phyloP scores from a whole-genome alignment of 2,888 invertebrate species.

The Rugalucina vietnamica region DNA sequence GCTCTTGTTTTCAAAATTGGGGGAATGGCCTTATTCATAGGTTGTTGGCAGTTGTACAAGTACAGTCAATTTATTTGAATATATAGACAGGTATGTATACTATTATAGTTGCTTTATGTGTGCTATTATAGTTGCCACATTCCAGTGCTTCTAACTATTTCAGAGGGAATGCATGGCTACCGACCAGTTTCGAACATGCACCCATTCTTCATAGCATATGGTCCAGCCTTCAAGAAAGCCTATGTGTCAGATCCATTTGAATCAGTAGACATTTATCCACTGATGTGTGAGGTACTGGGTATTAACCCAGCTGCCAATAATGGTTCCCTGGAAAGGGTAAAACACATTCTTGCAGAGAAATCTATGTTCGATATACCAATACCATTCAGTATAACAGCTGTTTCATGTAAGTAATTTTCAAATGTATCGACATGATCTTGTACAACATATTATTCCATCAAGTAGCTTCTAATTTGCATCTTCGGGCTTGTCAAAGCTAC shows the following conservation, averaged over 20 bases:
- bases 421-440: no score
- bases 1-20: no score
- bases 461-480: neutral
- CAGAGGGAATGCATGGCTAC: slow-evolving; percentile 82
- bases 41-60: no score
- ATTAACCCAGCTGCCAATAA: slow-evolving; percentile 76
- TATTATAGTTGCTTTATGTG: no score
- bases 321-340: slow-evolving; percentile 71
- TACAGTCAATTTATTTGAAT: no score
- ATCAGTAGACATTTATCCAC: slow-evolving; percentile 79
- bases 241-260: slow-evolving; percentile 64
- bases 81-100: no score
- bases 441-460: no score
- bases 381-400: slow-evolving; percentile 24
- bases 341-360: slow-evolving; percentile 37
- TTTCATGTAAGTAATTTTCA: slow-evolving; percentile 52
- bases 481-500: no score
- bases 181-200: slow-evolving; percentile 86
- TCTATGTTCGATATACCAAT: neutral
- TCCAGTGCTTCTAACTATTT: no score
- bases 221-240: slow-evolving; percentile 83
- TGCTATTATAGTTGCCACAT: no score
- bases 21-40: no score
- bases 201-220: slow-evolving; percentile 89
- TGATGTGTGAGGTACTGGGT: slow-evolving; percentile 80